Base-by-base conservation (phyloP, 2,797 vertebrate genomes). In the Bradypus variegatus region DNA sequence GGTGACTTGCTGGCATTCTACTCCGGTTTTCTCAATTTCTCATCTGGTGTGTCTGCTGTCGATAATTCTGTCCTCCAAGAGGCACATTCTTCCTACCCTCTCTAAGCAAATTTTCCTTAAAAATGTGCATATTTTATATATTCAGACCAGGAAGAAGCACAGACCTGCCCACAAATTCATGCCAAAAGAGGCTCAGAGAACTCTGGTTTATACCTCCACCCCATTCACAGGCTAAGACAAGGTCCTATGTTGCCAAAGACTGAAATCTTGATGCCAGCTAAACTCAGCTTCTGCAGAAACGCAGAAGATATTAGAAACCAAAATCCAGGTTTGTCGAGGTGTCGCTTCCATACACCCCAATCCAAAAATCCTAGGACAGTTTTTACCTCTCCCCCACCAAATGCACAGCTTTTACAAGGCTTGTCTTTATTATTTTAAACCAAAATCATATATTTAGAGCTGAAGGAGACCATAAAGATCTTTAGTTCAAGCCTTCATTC, bases 351-450 rank as follows among this genome's bases (percentile, higher is more conserved):
- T 0, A 14, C 75, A 72, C 27, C 62, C 58, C 41, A 69, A 23
- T 31, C 81, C n/a, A 33, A 93, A 89, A 86, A 2, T 19, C 41
- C 11, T 14, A 36, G 33, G 13, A 76, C 18, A 81, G 19, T 53
- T 90, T 89, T 69, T 65, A 64, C 50, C 29, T 25, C 45, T 5
- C 38, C n/a, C 27, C 62, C 55, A 78, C 72, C 29, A 27, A 73
- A 91, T 25, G 81, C 50, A 4, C 14, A 79, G 78, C 13, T 93
- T 83, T 81, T 84, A 48, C 2, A 58, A 60, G n/a, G 27, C 53
- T 75, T 78, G 45, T 76, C 72, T 88, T 84, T 78, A 83, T 91
- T 82, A 79, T 79, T 86, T 89, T 79, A 58, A 95, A 79, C 76
- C 41, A 86, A 88, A 93, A 79, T 36, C 31, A 33, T 31, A 19